Base-by-base conservation (phyloP, 64 coral and sea anemone species). In the Trachythela sp. region DNA sequence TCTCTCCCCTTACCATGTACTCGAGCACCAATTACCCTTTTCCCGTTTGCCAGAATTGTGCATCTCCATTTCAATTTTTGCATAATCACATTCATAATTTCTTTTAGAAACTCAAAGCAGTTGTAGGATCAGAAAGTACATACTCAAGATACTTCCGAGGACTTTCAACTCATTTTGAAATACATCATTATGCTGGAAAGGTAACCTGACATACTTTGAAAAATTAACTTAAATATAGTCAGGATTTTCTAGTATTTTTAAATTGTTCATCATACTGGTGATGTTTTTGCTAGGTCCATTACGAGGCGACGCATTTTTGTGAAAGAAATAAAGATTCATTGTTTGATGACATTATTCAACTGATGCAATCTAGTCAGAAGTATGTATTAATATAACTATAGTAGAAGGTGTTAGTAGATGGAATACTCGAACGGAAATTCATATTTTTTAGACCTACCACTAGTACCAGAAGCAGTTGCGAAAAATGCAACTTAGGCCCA, bases 241-340 rank as follows among this genome's bases (percentile, higher is more conserved):
- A 13, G 39, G 31, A 18, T 10, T 43, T 70, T 36, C 22, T 14
- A 68, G 36, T 30, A 31, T 50, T 32, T 24, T 50, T 58, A 2
- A 49, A 42, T 22, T 26, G 9, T 13, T 86, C 8, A 5, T 64
- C 22, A 7, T 22, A 24, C 24, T 64, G 8, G 7, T 64, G 0
- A 6, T 64, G 45, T 54, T 11, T 22, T 39, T 86, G 27, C 13
- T 11, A 97, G 95, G 95, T 98, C 17, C 70, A 89, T 75, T 98
- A 98, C 40, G 95, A 98, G 85, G 88, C 95, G 0, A 54, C 75
- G 13, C 93, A 91, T 40, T 98, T 98, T 85, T 90, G 91, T 77
- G 95, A 98, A 84, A 94, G 94, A 91, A 98, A 98, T 83, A 98
- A 98, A 85, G 95, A 98, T 87, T 71, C 89, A 2, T 32, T 98